Conservation (phyloP, 2,888 invertebrate species). For the Geotrupes spiniger region DNA sequence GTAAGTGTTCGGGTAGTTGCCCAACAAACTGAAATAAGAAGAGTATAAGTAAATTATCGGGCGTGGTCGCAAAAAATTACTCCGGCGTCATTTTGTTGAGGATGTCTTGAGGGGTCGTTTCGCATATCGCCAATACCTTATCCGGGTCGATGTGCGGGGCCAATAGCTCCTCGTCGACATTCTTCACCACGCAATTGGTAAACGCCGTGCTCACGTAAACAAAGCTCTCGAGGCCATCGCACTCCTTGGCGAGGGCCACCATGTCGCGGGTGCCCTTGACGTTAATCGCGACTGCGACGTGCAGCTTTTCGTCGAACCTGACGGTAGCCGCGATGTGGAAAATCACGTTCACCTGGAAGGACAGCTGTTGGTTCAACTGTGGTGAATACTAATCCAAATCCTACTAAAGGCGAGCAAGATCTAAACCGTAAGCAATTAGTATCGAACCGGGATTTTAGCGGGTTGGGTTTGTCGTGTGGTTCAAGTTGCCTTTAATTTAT, state of each 20-base stretch:
- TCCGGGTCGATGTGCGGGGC: constrained; percentile 51
- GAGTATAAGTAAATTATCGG: not conserved
- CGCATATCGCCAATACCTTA: constrained; percentile 40
- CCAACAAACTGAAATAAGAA: constrained; percentile 49
- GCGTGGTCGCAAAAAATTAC: constrained; percentile 30
- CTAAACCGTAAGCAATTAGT: too few relatives aligned
- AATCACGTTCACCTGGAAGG: constrained; percentile 55
- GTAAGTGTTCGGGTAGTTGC: constrained; percentile 68
- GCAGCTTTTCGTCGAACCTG: constrained; percentile 54
- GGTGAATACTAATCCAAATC: too few relatives aligned
- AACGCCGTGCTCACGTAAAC: constrained; percentile 39
- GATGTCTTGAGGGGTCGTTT: constrained; percentile 44
- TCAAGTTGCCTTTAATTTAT: too few relatives aligned
- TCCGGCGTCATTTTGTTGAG: constrained; percentile 41
- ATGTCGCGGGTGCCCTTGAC: constrained; percentile 53
- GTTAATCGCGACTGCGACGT: constrained; percentile 52
- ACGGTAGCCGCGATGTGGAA: constrained; percentile 58
- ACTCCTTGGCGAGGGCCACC: constrained; percentile 48
- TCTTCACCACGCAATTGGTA: constrained; percentile 31
- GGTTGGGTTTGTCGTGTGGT: too few relatives aligned
- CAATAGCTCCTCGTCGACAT: constrained; percentile 48
- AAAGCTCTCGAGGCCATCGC: constrained; percentile 55
- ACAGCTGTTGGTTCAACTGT: too few relatives aligned
- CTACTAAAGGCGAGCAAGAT: too few relatives aligned
- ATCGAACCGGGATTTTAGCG: too few relatives aligned